These are phyloP conservation scores for Phallusia fumigata DNA, from an alignment of 23 tunicate genomes.

Conservation along the genomic window DNA sequence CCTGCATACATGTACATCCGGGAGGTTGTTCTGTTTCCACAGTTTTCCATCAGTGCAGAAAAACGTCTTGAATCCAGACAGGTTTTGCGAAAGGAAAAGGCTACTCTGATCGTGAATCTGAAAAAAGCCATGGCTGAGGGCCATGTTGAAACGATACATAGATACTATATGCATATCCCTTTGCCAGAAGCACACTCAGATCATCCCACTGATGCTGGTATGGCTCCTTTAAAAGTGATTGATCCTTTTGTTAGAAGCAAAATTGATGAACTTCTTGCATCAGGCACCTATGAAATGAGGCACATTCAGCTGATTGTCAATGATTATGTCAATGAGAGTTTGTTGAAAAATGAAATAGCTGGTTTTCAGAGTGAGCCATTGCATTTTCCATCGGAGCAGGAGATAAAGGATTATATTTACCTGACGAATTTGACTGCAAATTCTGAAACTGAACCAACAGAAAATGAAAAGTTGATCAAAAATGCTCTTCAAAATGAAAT, in stretches of 20 bases:
- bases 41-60: conserved; percentile 21
- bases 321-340: conserved; percentile 31
- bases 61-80: conserved; percentile 24
- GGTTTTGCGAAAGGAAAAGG: conserved; percentile 39
- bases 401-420: conserved; percentile 54
- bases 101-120: conserved; percentile 11
- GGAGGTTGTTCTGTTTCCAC: conserved; percentile 54
- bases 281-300: conserved; percentile 34
- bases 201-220: conserved; percentile 34
- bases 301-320: conserved; percentile 57
- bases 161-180: conserved; percentile 47
- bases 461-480: background rate
- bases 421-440: conserved; percentile 18
- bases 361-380: background rate
- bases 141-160: conserved; percentile 19
- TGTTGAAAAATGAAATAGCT: conserved; percentile 19
- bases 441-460: conserved; percentile 23
- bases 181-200: conserved; percentile 59
- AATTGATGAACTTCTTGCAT: conserved; percentile 37
- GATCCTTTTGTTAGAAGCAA: conserved; percentile 45
- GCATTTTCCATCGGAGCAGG: conserved; percentile 31
- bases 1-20: conserved; percentile 56
- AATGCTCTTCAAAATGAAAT: conserved; percentile 25
- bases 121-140: conserved; percentile 24
- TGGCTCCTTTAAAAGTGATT: conserved; percentile 7